Conservation (phyloP, 2,888 invertebrate species). For the Dysmachus trigonus region DNA sequence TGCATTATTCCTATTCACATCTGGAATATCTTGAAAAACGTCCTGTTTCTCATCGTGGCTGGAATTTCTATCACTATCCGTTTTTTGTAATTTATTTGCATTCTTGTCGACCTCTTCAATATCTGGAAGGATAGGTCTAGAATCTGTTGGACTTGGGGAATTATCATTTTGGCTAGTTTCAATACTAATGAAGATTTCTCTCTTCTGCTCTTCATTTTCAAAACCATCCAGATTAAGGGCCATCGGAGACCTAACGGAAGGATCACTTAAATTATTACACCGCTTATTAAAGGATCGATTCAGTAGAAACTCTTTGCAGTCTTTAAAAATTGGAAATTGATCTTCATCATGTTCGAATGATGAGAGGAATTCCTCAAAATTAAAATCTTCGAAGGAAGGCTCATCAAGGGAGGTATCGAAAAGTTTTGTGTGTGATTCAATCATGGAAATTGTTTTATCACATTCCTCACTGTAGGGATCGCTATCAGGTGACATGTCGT, state of each 20-base stretch:
- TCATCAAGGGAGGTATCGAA: constrained; percentile 62
- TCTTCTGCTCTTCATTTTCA: constrained; percentile 52
- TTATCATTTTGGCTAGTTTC: constrained; percentile 61
- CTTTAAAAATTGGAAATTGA: constrained; percentile 65
- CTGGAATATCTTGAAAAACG: not conserved
- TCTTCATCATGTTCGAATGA: constrained; percentile 70
- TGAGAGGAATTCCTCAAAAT: constrained; percentile 74
- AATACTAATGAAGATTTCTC: constrained; percentile 62
- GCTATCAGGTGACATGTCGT: constrained; percentile 61
- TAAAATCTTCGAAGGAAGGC: constrained; percentile 69
- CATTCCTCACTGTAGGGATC: constrained; percentile 64
- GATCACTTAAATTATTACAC: constrained; percentile 43
- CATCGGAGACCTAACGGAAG: constrained; percentile 32
- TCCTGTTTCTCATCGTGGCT: constrained; percentile 6
- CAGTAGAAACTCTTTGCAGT: constrained; percentile 62
- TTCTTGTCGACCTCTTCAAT: constrained; percentile 60
- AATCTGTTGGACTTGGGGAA: constrained; percentile 55
- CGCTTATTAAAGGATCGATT: constrained; percentile 43
- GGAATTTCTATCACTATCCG: not conserved
- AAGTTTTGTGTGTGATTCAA: constrained; percentile 10
- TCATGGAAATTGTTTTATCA: constrained; percentile 62
- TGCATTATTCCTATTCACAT: constrained; percentile 29
- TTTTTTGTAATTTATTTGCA: constrained; percentile 61
- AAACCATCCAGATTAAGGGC: not conserved
- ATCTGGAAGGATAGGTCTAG: constrained; percentile 55